These are phyloP conservation scores for Pantala flavescens DNA, from an alignment of 1,140 invertebrate genomes.

Conservation along the genomic window DNA sequence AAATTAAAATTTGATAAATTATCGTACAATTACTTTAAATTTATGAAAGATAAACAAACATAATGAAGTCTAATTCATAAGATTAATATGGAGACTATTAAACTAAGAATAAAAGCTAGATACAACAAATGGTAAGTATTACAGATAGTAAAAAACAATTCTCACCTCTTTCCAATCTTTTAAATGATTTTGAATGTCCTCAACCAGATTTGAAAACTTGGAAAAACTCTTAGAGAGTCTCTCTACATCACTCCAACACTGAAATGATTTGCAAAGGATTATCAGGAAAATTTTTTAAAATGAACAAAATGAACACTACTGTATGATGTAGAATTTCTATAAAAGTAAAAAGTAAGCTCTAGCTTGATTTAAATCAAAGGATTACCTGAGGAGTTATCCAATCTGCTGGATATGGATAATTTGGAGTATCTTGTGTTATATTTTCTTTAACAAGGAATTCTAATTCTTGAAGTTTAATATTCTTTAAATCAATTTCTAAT, in stretches of 20 bases:
- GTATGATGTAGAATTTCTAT: not conserved
- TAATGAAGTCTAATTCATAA: not conserved
- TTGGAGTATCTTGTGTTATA: constrained; percentile 61
- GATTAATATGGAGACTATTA: not conserved
- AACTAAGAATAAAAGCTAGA: too few relatives aligned
- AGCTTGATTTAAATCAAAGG: constrained; percentile 16
- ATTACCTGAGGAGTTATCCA: constrained; percentile 51
- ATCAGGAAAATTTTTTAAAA: too few relatives aligned
- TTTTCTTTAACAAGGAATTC: constrained; percentile 86
- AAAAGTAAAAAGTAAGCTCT: not conserved
- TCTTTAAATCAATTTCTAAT: constrained; percentile 54
- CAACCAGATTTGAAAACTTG: constrained; percentile 53
- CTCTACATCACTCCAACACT: constrained; percentile 72
- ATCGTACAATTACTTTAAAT: not conserved
- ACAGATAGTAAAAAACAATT: not conserved
- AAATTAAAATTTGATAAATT: not conserved
- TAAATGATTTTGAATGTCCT: constrained; percentile 48
- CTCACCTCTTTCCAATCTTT: constrained; percentile 57
- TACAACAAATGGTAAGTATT: too few relatives aligned
- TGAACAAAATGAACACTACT: constrained; percentile 18
- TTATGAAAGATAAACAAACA: not conserved
- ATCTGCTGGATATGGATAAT: constrained; percentile 47
- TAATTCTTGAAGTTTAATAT: constrained; percentile 57
- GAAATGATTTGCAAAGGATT: constrained; percentile 21
- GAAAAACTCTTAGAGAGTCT: constrained; percentile 59